Evolutionary conservation across 2,888 invertebrate genomes (phyloP), one percentile per base, ranked within the genome.

Genomic region (Acleris holmiana): DNA sequence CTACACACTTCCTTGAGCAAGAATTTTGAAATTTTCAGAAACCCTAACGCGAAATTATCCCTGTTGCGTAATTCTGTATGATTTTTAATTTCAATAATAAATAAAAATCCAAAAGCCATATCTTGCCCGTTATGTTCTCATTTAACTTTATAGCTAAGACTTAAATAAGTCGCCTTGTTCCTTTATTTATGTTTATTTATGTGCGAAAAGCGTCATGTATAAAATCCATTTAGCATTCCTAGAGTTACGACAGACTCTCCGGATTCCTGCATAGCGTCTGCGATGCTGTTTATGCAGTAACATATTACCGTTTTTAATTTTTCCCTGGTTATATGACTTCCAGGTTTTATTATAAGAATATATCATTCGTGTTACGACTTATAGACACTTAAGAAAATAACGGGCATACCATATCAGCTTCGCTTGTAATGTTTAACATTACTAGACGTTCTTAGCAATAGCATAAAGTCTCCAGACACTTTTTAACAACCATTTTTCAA

Each of bases 171-270:
- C 6, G 44, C n/a, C 17, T 44, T 7, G 3, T 10, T 17, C 7
- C 17, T 6, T 17, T 41, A n/a, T 41, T 41, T 41, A 41, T 41
- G n/a, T 41, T 44, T 44, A 15, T 17, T 15, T 44, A 18, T 19
- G 23, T 55, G 25, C 41, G 50, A 35, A 61, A 46, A 51, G 25
- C 21, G 44, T 35, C 19, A 23, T 59, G 6, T 29, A 35, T 44
- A 53, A 29, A 29, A 6, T 40, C 23, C n/a, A 46, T 53, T 29
- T 57, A 17, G 19, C 57, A 63, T 63, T 58, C 57, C 46, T 53
- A 23, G 46, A 57, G 51, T 63, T 58, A 56, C 63, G 47, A 63
- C 51, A 58, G 55, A n/a, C 53, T 23, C 2, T 35, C 57, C 25
- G 53, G 57, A 63, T 63, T 63, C 63, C 57, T 53, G 13, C 2